These are phyloP conservation scores for Scrobipalpa costella DNA, from an alignment of 2,888 invertebrate species.

Conservation along the genomic window DNA sequence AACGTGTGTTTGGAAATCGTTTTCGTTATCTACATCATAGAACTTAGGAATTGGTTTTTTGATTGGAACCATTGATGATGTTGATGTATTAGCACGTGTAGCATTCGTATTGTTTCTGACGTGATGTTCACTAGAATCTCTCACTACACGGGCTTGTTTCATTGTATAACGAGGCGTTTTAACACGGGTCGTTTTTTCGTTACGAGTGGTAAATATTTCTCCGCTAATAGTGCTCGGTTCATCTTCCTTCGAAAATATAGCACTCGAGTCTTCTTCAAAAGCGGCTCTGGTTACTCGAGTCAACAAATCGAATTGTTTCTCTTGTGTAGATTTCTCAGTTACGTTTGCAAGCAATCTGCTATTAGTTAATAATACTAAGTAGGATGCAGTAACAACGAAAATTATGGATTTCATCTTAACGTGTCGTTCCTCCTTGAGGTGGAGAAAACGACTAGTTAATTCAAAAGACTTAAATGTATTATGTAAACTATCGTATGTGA, in stretches of 20 bases:
- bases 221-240: constrained; percentile 32
- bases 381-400: constrained; percentile 37
- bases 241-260: constrained; percentile 45
- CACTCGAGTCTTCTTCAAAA: constrained; percentile 38
- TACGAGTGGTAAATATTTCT: constrained; percentile 38
- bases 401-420: constrained; percentile 48
- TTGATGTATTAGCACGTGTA: not conserved
- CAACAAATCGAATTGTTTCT: constrained; percentile 38
- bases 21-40: constrained; percentile 56
- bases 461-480: constrained; percentile 47
- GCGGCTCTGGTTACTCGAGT: constrained; percentile 46
- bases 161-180: not conserved
- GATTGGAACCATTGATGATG: constrained; percentile 38
- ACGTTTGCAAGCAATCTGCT: constrained; percentile 50
- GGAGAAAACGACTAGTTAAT: constrained; percentile 49
- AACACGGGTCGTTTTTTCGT: not conserved
- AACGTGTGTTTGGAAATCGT: constrained; percentile 57
- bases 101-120: not conserved
- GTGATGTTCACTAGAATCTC: not conserved
- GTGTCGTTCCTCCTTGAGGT: constrained; percentile 40
- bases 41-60: constrained; percentile 69
- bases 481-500: constrained; percentile 51
- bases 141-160: not conserved
- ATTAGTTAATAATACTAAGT: constrained; percentile 30
- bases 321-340: constrained; percentile 42